Percentiles rank a stretch among this genome's conserved stretches.
Evolutionary conservation across 1,140 invertebrate genomes (phyloP).

Genomic region (Diabrotica undecimpunctata): DNA sequence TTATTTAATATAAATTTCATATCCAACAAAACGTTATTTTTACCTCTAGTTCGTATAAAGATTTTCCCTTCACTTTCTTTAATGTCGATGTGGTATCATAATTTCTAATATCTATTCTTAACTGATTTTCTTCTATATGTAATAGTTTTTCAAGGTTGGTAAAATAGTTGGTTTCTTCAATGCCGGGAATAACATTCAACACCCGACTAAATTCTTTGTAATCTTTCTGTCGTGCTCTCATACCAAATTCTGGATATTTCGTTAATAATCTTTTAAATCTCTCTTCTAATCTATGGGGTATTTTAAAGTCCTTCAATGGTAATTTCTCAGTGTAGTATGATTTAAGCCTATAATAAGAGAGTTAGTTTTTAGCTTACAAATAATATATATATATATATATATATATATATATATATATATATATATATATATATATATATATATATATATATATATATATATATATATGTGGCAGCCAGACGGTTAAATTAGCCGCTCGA

Average conservation of each 20-base stretch:
- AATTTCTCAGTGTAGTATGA: slow-evolving; percentile 7
- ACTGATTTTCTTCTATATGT: slow-evolving; percentile 71
- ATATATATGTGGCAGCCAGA: too few relatives aligned
- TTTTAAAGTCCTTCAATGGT: neutral
- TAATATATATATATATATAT: too few relatives aligned
- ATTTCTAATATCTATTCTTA: slow-evolving; percentile 59
- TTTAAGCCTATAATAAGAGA: neutral
- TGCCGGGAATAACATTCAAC: neutral
- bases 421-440: too few relatives aligned
- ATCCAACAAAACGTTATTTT: too few relatives aligned
- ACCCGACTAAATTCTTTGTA: too few relatives aligned
- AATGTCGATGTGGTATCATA: slow-evolving; percentile 53
- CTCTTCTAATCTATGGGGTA: neutral
- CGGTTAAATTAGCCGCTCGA: too few relatives aligned
- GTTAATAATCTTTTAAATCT: neutral
- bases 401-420: too few relatives aligned
- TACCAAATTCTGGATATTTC: neutral
- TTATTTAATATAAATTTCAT: too few relatives aligned
- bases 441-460: too few relatives aligned
- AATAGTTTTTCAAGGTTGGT: slow-evolving; percentile 64
- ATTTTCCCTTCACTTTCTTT: slow-evolving; percentile 48
- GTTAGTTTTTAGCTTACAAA: too few relatives aligned
- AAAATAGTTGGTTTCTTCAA: slow-evolving; percentile 50
- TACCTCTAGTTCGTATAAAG: slow-evolving; percentile 48
- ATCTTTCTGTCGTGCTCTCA: neutral